Evolutionary conservation across 2,888 invertebrate species (phyloP).

Genomic region (Odontocolon sp.): DNA sequence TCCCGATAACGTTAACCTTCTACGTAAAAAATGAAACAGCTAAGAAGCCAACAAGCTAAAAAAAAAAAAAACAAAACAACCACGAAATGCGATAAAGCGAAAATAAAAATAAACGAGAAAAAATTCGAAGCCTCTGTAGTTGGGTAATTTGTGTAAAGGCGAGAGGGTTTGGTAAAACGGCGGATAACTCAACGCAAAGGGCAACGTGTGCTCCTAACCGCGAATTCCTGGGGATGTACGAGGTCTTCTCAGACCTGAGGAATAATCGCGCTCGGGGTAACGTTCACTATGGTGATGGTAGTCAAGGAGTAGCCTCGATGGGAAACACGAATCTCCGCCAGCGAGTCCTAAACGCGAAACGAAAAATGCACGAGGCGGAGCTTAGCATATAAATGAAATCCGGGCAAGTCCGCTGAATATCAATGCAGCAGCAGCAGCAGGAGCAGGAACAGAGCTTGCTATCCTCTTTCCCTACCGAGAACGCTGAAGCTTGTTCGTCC

Average conservation of each 20-base stretch:
- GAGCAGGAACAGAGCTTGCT: not conserved
- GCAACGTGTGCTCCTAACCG: constrained; percentile 34
- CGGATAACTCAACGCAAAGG: constrained; percentile 42
- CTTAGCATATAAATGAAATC: constrained; percentile 78
- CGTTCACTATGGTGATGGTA: too few species aligned
- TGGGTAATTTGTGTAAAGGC: constrained; percentile 40
- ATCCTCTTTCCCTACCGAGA: not conserved
- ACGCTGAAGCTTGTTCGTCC: not conserved
- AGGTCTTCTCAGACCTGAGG: constrained; percentile 28
- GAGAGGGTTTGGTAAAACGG: constrained; percentile 5
- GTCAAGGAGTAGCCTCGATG: constrained; percentile 23
- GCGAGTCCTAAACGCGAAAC: constrained; percentile 64
- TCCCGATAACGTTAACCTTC: constrained; percentile 32
- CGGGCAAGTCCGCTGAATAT: constrained; percentile 72
- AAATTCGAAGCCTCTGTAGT: not conserved
- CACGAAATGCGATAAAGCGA: constrained; percentile 14
- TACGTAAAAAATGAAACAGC: not conserved
- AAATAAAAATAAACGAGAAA: not conserved
- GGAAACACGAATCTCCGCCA: constrained; percentile 60
- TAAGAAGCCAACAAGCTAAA: not conserved
- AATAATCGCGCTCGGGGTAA: constrained; percentile 56
- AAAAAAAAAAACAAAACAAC: not conserved
- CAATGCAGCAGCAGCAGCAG: constrained; percentile 67
- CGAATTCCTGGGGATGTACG: constrained; percentile 40
- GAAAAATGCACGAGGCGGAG: constrained; percentile 68